phyloP scores from a whole-genome alignment of 2,113 vertebrate species.

The Cavia aperea region DNA sequence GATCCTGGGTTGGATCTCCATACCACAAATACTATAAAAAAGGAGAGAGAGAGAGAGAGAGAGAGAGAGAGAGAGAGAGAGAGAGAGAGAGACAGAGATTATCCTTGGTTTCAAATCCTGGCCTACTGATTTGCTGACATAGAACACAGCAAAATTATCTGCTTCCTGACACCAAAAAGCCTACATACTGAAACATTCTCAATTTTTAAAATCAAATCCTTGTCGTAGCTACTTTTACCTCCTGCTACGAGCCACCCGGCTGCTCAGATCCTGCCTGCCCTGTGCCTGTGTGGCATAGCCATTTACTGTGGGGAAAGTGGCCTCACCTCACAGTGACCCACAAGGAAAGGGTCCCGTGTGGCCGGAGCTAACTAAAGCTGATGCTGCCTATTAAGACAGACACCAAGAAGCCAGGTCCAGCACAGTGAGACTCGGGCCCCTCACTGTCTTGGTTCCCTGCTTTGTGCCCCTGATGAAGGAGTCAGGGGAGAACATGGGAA shows the following conservation, averaged over 20 bases:
- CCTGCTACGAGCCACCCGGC: background rate
- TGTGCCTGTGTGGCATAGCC: background rate
- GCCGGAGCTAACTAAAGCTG: background rate
- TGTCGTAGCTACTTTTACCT: background rate
- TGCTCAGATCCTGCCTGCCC: background rate
- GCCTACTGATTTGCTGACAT: background rate
- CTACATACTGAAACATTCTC: background rate
- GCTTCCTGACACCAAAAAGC: background rate
- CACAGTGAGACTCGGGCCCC: background rate
- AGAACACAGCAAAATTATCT: background rate
- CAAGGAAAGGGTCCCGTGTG: background rate
- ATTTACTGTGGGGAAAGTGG: background rate
- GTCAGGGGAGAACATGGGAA: background rate
- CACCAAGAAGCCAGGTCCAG: background rate
- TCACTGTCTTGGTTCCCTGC: background rate
- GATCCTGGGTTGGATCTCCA: background rate
- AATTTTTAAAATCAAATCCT: background rate
- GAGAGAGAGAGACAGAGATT: background rate
- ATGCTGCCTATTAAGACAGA: background rate
- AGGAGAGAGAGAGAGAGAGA: background rate
- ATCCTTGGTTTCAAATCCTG: background rate
- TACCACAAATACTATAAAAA: background rate
- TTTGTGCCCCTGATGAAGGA: background rate
- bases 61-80: background rate
- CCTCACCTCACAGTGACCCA: background rate